Conservation (phyloP, 2,113 vertebrate genomes). For the Chaetops frenatus region DNA sequence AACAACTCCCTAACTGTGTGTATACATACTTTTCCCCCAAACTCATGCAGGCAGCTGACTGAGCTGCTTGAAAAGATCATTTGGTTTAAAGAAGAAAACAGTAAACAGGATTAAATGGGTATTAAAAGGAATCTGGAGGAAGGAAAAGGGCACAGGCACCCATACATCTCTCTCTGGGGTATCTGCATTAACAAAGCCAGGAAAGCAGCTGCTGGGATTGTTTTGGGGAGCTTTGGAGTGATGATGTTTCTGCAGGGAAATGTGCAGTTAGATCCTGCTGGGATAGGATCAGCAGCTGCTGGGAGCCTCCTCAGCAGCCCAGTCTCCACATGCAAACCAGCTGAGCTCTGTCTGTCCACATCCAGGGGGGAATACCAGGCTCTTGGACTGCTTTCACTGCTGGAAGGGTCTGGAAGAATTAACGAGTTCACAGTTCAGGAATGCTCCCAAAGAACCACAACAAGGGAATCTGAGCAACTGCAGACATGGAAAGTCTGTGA, state of each 20-base stretch:
- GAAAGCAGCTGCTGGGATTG: slow-evolving; percentile 15
- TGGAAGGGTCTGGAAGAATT: background rate
- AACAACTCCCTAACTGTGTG: background rate
- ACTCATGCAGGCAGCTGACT: background rate
- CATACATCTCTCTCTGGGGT: background rate
- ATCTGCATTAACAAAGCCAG: slow-evolving; percentile 7
- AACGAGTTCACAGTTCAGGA: background rate
- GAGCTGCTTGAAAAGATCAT: slow-evolving; percentile 14
- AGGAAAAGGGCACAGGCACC: background rate
- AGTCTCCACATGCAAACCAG: background rate
- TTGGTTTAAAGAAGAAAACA: slow-evolving; percentile 25
- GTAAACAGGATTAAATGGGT: slow-evolving; percentile 18
- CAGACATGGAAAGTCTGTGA: background rate
- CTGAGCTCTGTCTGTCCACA: background rate
- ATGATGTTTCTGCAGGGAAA: background rate
- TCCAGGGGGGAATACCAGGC: background rate
- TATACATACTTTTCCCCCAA: background rate
- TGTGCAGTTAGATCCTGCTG: background rate
- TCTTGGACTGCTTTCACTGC: background rate
- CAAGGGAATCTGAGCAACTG: background rate
- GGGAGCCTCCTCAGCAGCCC: background rate
- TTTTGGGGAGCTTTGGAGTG: background rate
- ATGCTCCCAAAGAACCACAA: background rate
- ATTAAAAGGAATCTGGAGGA: slow-evolving; percentile 18
- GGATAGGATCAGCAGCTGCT: background rate